A percentile compares a stretch with the other conserved stretches of the same genome.
Evolutionary conservation across 2,797 vertebrate genomes (phyloP).

Genomic region (Fratercula arctica): DNA sequence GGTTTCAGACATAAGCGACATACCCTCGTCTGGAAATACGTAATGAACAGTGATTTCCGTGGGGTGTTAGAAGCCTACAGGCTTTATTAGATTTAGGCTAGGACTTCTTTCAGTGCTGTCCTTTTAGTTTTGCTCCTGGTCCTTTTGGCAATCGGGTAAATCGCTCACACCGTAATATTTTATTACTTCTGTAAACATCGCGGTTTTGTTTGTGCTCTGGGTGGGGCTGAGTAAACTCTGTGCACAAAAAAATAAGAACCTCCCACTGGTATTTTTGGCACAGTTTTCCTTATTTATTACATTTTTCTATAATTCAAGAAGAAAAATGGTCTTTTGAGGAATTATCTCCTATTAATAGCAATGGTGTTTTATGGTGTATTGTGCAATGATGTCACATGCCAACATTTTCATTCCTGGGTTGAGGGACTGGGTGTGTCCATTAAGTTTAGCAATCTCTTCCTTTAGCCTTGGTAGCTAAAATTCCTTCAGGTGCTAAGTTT

Average conservation of each 20-base stretch:
- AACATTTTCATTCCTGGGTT: slow-evolving; percentile 37
- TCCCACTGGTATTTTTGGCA: not conserved
- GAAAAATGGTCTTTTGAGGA: not conserved
- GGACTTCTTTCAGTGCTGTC: not conserved
- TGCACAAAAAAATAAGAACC: not conserved
- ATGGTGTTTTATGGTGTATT: not conserved
- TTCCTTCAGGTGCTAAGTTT: slow-evolving; percentile 61
- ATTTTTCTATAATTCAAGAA: not conserved
- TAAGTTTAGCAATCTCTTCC: slow-evolving; percentile 35
- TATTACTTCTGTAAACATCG: not conserved
- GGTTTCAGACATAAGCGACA: not conserved
- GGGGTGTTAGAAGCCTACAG: not conserved
- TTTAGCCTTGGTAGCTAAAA: slow-evolving; percentile 50
- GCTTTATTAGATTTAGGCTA: not conserved
- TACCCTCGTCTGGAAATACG: not conserved
- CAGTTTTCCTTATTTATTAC: not conserved
- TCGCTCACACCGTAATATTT: not conserved
- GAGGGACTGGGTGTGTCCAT: not conserved
- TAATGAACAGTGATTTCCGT: not conserved
- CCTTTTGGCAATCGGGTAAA: not conserved
- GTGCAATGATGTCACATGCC: not conserved
- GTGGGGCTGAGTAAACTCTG: not conserved
- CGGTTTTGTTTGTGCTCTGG: not conserved
- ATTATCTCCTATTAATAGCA: not conserved
- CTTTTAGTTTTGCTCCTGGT: not conserved